Conservation (phyloP, 2,113 vertebrate genomes). For the Helogale parvula region DNA sequence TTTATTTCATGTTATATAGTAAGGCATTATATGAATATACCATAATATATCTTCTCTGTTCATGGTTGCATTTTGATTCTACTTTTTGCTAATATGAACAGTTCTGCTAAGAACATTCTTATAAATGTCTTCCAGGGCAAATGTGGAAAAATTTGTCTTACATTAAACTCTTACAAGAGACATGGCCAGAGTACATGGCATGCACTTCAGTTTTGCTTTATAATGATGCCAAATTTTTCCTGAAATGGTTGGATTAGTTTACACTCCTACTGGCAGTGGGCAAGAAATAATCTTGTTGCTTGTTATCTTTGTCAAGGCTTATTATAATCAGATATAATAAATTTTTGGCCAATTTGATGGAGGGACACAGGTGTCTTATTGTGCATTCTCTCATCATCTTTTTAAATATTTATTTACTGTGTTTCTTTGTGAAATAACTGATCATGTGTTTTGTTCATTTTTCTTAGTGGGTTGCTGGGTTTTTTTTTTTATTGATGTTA, state of each 20-base stretch:
- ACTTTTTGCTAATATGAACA: constrained; percentile 13
- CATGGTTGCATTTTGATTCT: constrained; percentile 15
- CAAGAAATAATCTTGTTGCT: background rate
- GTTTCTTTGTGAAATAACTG: constrained; percentile 33
- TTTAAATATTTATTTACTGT: constrained; percentile 18
- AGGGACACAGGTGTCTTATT: background rate
- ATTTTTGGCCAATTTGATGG: background rate
- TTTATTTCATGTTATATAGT: background rate
- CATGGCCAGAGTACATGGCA: background rate
- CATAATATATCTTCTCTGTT: background rate
- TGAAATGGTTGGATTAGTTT: background rate
- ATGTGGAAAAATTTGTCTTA: background rate
- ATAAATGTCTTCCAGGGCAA: background rate
- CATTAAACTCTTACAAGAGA: background rate
- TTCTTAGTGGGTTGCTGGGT: background rate
- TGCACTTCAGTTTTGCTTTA: background rate
- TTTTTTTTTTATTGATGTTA: background rate
- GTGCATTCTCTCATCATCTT: background rate
- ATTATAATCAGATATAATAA: background rate
- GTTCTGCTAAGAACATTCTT: background rate
- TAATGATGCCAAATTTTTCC: background rate
- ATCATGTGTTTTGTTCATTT: background rate
- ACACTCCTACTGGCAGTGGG: background rate
- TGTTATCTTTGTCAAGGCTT: constrained; percentile 5
- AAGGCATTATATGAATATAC: background rate